Evolutionary conservation across 1,140 invertebrate genomes (phyloP), one percentile per base, ranked within the genome.

Genomic region (Platorchestia sp.): DNA sequence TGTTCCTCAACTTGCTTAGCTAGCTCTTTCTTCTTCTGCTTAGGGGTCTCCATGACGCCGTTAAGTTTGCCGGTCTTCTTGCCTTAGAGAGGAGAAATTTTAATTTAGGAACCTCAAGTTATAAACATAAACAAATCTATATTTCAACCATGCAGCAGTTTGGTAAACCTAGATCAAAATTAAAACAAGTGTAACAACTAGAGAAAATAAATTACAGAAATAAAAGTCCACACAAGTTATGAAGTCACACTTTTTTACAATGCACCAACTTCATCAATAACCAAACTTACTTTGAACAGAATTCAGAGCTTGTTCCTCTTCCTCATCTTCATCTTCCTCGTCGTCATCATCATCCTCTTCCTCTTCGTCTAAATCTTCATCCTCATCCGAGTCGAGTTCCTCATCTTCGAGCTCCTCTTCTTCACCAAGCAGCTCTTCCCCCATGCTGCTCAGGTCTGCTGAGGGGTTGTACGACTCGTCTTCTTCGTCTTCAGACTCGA

Each of bases 291-390:
- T 97, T 19, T 97, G 97, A 36, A 75, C 59, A 75, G 59, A 27
- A 27, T 1, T 75, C 59, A 19, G 14, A 22, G 97, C 97, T 36
- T 97, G 97, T 44, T 97, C 97, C 16, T 97, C 97, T 47, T 97
- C 97, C 41, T 90, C 95, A n/a, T 95, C 96, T 10, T 95, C 95
- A 44, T 96, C 93, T 7, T 96, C 96, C 27, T 95, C 59, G 16
- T 95, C 90, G 27, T 96, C 96, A 36, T 97, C 97, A 40, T 97
- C 97, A 1, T 97, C 97, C 0, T 98, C 97, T 0, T 97, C 95
- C 47, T 96, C 96, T 44, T 96, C 96, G 0, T 96, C 96, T 42
- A 96, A 96, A 93, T 96, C 96, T n/a, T 96, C 96, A 43, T 97
- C 97, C 22, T 97, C 97, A 51, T 96, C 96, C 86, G 91, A 95